Evolutionary conservation across 2,797 vertebrate genomes (phyloP), one percentile per base, ranked within the genome.

Genomic region (Semaprochilodus insignis): DNA sequence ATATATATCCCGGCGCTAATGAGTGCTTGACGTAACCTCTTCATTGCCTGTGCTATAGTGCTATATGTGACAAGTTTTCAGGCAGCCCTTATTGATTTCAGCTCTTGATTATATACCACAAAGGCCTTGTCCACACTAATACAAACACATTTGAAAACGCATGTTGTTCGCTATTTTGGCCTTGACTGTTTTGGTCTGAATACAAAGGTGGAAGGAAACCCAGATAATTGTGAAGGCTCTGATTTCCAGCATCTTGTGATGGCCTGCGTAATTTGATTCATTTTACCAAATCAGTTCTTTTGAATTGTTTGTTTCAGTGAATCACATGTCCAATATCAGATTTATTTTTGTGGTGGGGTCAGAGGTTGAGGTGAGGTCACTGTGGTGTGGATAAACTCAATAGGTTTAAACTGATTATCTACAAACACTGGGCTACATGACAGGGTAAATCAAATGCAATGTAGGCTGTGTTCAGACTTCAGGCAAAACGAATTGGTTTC

Each of bases 81-180:
- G 69, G 25, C 48, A 54, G 17, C 51, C 23, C 15, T 51, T 52
- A 25, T 71, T 51, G 17, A 25, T 54, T 54, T 52, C 15, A 51
- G 57, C 25, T 66, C 74, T 14, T 59, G 25, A 77, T 51, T 63
- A 52, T 51, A 52, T 65, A 66, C 11, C 59, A 25, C 59, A 62
- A 27, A 63, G 62, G 27, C 27, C 15, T 63, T 63, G 27, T 31
- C 25, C 25, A 63, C 14, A 63, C 3, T 17, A 15, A 31, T 17
- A 17, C 25, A 63, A 25, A 4, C 14, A 16, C n/a, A 15, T 27
- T 62, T 62, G 11, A 62, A 62, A 27, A 25, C 4, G 60, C 11
- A 27, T 27, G 13, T 62, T 8, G 17, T 2, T 17, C 19, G 1
- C 19, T 6, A 17, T 57, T 19, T 19, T 57, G 19, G 54, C 5